Conservation (phyloP, 2,113 vertebrate species). For the Ranitomeya imitator region DNA sequence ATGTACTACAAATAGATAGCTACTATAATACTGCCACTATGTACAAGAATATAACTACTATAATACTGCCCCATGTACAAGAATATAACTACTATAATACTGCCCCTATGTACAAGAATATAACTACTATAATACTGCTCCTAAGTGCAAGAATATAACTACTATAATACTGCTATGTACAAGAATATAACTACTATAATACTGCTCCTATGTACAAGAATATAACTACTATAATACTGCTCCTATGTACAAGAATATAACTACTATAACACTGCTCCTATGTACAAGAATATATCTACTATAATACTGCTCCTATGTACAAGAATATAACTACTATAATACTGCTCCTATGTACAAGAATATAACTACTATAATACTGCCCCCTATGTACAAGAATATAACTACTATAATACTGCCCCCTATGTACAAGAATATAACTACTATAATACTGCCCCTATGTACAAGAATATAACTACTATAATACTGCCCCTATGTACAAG, state of each 20-base stretch:
- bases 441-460: no score
- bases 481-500: no score
- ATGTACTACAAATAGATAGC: neutral
- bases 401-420: no score
- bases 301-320: no score
- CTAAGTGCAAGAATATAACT: neutral
- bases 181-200: neutral
- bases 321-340: no score
- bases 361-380: no score
- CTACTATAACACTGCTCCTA: neutral
- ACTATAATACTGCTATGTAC: neutral
- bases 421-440: no score
- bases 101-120: neutral
- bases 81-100: conserved; percentile 15
- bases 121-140: neutral
- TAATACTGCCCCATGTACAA: neutral
- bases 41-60: neutral
- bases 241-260: neutral
- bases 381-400: no score
- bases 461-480: no score
- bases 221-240: neutral
- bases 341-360: no score
- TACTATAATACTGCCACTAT: neutral
- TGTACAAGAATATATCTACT: neutral
- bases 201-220: neutral